Evolutionary conservation across 1,140 invertebrate genomes (phyloP), one percentile per base, ranked within the genome.

Genomic region (Latrodectus geometricus): DNA sequence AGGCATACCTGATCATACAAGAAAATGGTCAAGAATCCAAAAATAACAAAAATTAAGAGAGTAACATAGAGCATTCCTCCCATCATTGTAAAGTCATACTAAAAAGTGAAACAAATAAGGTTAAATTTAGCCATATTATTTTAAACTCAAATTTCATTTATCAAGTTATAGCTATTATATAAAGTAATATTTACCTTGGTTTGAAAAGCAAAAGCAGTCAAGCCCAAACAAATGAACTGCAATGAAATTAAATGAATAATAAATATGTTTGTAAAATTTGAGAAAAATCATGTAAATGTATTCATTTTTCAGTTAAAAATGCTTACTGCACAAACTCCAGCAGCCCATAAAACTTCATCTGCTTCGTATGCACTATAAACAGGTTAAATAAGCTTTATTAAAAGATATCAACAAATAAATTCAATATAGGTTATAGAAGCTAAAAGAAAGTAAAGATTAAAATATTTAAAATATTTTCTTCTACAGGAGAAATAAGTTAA

Each of bases 191-290:
- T 66, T 81, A 87, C 86, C 65, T 87, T 97, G 2, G 97, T 98
- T 92, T 98, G 97, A 91, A 98, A 95, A n/a, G 97, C 96, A 91
- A 98, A 99, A 9, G 98, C 86, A 0, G 97, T 98, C 23, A 99
- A 91, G 0, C 93, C 95, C 4, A 98, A 91, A 70, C 77, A 82
- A 20, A 90, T 88, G 17, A 88, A 95, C 90, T 89, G 90, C 90
- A 90, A 76, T 89, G 88, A 77, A 50, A 89, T 82, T 65, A 87
- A 70, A 74, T n/a, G 56, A 20, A 65, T 14, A 70, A 48, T 76
- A n/a, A 49, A 9, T 73, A 23, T 61, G 3, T 61, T 61, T 61
- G 11, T 61, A 61, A 61, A 61, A 61, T 3, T 14, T 11, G 54
- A 8, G 3, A 56, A 14, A 56, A 56, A 56, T 56, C 3, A 14